Percentiles rank a stretch among this genome's conserved stretches.
Conservation (phyloP, 2,888 invertebrate genomes). For the Panzeria rudis region DNA sequence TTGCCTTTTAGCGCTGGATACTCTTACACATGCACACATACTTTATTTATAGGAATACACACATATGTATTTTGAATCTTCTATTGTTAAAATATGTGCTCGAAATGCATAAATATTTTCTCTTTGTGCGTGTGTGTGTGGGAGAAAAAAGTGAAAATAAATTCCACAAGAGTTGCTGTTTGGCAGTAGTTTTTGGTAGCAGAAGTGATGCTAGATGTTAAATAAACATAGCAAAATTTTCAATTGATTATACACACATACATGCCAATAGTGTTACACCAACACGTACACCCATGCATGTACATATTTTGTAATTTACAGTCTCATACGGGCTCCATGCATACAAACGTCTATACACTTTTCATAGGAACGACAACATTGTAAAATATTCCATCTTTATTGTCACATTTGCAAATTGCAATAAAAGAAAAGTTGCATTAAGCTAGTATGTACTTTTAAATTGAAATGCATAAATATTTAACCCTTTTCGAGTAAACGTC, state of each 20-base stretch:
- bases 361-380: constrained; percentile 42
- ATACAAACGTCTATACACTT: constrained; percentile 26
- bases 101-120: constrained; percentile 25
- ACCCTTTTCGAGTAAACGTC: constrained; percentile 2
- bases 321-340: not conserved
- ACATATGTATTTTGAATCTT: not conserved
- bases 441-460: constrained; percentile 47
- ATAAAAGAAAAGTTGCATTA: constrained; percentile 36
- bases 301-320: not conserved
- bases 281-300: no score
- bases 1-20: no score
- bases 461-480: constrained; percentile 68
- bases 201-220: constrained; percentile 47
- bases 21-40: not conserved
- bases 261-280: not conserved
- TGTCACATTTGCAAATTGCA: constrained; percentile 68
- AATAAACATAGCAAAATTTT: constrained; percentile 59
- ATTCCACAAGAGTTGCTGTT: constrained; percentile 36
- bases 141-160: constrained; percentile 28
- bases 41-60: no score
- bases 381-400: constrained; percentile 57
- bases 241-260: constrained; percentile 42
- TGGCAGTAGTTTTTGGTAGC: constrained; percentile 25
- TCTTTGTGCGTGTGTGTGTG: not conserved
- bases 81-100: constrained; percentile 26